Evolutionary conservation across 2,888 invertebrate genomes (phyloP).

Genomic region (Aethes cnicana): DNA sequence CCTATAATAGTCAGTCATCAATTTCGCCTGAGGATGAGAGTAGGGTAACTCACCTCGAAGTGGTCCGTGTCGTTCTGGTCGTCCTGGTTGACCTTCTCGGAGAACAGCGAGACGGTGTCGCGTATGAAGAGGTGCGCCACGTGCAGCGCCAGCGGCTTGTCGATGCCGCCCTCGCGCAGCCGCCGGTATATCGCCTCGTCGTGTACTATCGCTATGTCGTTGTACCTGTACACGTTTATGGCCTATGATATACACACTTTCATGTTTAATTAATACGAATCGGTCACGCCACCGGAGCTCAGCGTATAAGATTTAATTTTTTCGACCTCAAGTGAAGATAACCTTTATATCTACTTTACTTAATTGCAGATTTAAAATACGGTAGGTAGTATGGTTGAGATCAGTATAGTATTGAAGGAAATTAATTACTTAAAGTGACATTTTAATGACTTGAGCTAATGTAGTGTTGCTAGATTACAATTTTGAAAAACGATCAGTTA

Average conservation of each 20-base stretch:
- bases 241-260: conserved; percentile 3
- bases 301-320: too few relatives aligned
- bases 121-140: conserved; percentile 99
- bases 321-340: too few relatives aligned
- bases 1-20: not conserved
- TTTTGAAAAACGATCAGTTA: too few relatives aligned
- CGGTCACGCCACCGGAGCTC: too few relatives aligned
- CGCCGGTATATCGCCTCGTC: conserved; percentile 92
- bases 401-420: too few relatives aligned
- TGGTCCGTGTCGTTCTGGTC: conserved; percentile 97
- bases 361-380: too few relatives aligned
- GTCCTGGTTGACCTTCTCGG: conserved; percentile 96
- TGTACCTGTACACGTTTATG: conserved; percentile 84
- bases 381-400: too few relatives aligned
- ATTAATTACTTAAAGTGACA: too few relatives aligned
- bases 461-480: too few relatives aligned
- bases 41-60: conserved; percentile 89
- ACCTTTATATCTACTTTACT: too few relatives aligned
- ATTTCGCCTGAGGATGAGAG: not conserved
- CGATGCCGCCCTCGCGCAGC: conserved; percentile 93
- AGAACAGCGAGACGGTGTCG: conserved; percentile 96
- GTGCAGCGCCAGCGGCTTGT: conserved; percentile 95
- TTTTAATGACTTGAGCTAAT: too few relatives aligned
- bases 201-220: conserved; percentile 95
- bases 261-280: too few relatives aligned